Conservation (phyloP, 1,140 invertebrate genomes). For the Sipha flava region DNA sequence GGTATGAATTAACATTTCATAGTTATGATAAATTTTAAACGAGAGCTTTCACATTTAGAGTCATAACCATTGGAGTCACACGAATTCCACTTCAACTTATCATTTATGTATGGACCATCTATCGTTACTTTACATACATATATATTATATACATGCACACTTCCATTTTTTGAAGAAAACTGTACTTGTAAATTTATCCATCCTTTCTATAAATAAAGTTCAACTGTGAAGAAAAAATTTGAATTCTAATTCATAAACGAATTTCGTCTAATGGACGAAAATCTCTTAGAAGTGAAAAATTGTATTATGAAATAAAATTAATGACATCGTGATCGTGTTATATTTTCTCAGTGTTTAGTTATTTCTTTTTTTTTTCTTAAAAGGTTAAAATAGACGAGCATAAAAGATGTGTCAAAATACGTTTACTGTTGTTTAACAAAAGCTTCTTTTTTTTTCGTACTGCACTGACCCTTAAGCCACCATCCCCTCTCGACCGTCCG, state of each 20-base stretch:
- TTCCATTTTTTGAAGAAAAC: background rate
- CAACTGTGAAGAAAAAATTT: background rate
- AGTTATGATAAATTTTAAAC: conserved; percentile 4
- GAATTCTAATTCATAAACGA: background rate
- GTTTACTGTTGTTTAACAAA: conserved; percentile 25
- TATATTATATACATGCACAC: background rate
- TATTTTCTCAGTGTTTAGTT: background rate
- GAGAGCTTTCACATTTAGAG: background rate
- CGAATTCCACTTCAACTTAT: background rate
- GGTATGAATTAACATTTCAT: background rate
- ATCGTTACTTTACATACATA: too few species aligned
- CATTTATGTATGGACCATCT: background rate
- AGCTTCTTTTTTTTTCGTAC: background rate
- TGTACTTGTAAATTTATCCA: background rate
- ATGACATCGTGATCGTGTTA: background rate
- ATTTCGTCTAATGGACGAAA: background rate
- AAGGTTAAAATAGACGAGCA: background rate
- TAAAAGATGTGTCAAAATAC: conserved; percentile 9
- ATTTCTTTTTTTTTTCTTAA: background rate
- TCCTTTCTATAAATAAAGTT: background rate
- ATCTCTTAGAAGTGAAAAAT: background rate
- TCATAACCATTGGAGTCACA: background rate
- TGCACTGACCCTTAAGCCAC: background rate
- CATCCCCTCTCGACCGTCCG: background rate
- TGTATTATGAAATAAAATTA: background rate